phyloP scores from a whole-genome alignment of 2,113 vertebrate species.

The Rutilus rutilus region DNA sequence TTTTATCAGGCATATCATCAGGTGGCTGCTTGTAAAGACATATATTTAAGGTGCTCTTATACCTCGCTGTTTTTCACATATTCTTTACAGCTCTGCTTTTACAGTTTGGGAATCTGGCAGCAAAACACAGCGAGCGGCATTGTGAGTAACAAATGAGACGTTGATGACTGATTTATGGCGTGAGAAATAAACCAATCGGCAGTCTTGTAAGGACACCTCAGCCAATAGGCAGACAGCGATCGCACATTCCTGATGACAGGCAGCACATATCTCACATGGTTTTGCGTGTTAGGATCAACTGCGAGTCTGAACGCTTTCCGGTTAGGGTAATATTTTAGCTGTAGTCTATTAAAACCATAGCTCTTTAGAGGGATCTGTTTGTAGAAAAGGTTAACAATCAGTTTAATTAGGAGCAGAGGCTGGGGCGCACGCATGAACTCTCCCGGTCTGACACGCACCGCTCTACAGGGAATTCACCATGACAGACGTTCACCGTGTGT shows the following conservation, averaged over 20 bases:
- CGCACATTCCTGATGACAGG: slow-evolving; percentile 25
- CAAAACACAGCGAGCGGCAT: background rate
- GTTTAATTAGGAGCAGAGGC: slow-evolving; percentile 62
- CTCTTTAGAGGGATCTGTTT: slow-evolving; percentile 46
- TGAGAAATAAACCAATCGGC: slow-evolving; percentile 23
- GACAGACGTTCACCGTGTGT: slow-evolving; percentile 29
- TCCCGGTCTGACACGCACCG: slow-evolving; percentile 41
- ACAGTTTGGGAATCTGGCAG: slow-evolving; percentile 17
- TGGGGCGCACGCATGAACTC: slow-evolving; percentile 54
- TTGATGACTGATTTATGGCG: slow-evolving; percentile 41
- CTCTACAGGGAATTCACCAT: slow-evolving; percentile 48
- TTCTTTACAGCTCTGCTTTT: slow-evolving; percentile 31
- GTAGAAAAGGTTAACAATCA: slow-evolving; percentile 57
- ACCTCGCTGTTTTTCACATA: background rate
- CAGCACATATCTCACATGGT: slow-evolving; percentile 10
- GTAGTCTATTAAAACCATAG: slow-evolving; percentile 51
- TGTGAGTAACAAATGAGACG: slow-evolving; percentile 16
- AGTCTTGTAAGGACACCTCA: slow-evolving; percentile 16
- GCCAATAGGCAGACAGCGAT: slow-evolving; percentile 38
- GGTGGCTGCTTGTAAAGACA: slow-evolving; percentile 2
- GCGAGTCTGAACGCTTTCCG: slow-evolving; percentile 39
- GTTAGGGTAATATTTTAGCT: slow-evolving; percentile 30
- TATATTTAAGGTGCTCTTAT: slow-evolving; percentile 1
- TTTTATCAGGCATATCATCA: slow-evolving; percentile 1
- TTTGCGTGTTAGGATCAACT: slow-evolving; percentile 18